phyloP scores from a whole-genome alignment of 2,888 invertebrate genomes.

The Myathropa florea region DNA sequence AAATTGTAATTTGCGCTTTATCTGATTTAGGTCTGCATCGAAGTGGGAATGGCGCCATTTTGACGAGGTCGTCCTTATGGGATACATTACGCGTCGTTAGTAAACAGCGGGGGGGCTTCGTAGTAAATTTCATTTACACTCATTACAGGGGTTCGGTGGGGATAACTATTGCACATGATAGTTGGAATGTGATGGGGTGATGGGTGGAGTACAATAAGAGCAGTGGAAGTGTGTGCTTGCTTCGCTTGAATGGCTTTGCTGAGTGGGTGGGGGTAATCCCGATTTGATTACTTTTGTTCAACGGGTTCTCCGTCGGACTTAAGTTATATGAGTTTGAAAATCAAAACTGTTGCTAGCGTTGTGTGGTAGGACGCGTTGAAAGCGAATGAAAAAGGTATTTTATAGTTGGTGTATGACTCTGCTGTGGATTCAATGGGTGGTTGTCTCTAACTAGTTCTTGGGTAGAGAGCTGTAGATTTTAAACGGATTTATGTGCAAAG shows the following conservation, averaged over 20 bases:
- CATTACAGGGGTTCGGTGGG: not conserved
- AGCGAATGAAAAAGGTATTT: not conserved
- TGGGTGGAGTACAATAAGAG: not conserved
- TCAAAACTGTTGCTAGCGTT: not conserved
- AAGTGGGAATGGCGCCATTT: slow-evolving; percentile 54
- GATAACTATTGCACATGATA: not conserved
- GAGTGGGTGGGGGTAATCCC: not conserved
- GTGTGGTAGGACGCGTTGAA: not conserved
- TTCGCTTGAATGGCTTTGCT: not conserved
- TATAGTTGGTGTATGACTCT: not conserved
- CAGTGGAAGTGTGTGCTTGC: not conserved
- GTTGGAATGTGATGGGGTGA: not conserved
- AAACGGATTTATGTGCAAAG: not conserved
- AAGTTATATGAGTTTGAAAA: not conserved
- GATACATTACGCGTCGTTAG: slow-evolving; percentile 33
- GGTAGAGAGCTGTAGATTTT: not conserved
- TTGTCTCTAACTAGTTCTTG: not conserved
- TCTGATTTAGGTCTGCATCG: slow-evolving; percentile 30
- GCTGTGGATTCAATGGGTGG: not conserved
- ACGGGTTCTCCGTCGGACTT: not conserved
- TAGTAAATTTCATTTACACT: slow-evolving; percentile 43
- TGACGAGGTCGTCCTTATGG: slow-evolving; percentile 29
- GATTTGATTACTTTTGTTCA: not conserved
- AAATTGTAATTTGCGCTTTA: slow-evolving; percentile 51
- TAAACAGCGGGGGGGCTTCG: slow-evolving; percentile 31